phyloP scores from a whole-genome alignment of 2,888 invertebrate genomes.

The Ochropacha duplaris region DNA sequence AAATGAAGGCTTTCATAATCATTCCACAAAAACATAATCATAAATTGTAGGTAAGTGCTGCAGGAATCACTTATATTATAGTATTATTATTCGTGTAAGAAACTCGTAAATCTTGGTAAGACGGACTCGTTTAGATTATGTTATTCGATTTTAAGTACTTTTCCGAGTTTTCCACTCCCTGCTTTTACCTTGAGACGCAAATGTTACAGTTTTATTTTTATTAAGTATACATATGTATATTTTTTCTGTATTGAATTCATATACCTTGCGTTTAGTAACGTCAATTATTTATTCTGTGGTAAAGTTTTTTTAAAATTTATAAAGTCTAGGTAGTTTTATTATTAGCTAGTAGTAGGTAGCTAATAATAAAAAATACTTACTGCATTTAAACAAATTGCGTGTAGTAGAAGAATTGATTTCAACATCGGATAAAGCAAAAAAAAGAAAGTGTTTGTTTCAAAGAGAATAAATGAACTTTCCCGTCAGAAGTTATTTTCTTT shows the following conservation, averaged over 20 bases:
- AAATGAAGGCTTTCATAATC: background rate
- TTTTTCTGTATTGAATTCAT: background rate
- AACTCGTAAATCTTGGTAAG: background rate
- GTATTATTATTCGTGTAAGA: background rate
- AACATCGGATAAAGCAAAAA: slow-evolving; percentile 5
- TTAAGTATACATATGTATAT: background rate
- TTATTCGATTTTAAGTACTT: background rate
- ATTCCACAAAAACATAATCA: background rate
- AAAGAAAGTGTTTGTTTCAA: slow-evolving; percentile 22
- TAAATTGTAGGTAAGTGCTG: background rate
- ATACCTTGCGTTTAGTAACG: background rate
- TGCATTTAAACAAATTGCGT: background rate
- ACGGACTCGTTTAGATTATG: background rate
- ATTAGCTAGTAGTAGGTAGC: too few species aligned
- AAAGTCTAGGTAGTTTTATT: too few species aligned
- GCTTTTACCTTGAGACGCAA: background rate
- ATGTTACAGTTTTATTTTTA: too few species aligned
- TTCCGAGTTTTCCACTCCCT: background rate
- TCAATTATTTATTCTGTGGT: too few species aligned
- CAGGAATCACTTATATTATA: background rate
- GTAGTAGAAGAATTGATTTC: background rate
- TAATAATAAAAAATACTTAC: background rate
- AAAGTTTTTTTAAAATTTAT: too few species aligned
- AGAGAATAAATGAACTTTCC: slow-evolving; percentile 34
- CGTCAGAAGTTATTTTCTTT: slow-evolving; percentile 36